Evolutionary conservation across 2,113 vertebrate genomes (phyloP), one percentile per base, ranked within the genome.

Genomic region (Leuciscus idus): DNA sequence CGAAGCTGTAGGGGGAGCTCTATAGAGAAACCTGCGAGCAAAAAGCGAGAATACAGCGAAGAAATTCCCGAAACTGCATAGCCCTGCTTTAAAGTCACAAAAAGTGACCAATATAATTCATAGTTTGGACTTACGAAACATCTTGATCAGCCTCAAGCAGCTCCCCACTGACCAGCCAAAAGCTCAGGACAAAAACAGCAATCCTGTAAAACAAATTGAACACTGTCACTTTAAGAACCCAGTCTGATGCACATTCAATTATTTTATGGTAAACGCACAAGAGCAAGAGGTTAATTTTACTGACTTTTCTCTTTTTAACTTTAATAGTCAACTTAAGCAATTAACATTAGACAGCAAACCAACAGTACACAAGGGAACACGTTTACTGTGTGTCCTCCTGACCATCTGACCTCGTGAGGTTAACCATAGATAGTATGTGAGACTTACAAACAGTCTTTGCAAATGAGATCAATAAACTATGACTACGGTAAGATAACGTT

Each of bases 71-170:
- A n/a, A n/a, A n/a, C n/a, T n/a, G n/a, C n/a, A n/a, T n/a, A n/a
- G n/a, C n/a, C n/a, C n/a, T n/a, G n/a, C n/a, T n/a, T n/a, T n/a
- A n/a, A 57, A 57, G 52, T 57, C 15, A 30, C 23, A 19, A 2
- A 26, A 62, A 81, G 13, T 28, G 17, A 21, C 12, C 7, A 30
- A 76, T 26, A 7, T 15, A 46, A 1, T 33, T 64, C 4, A 80
- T 11, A 62, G 59, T 6, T 68, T 2, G 4, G 68, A 15, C 95
- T 94, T 88, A 96, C 95, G 93, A 75, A 86, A 93, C 90, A 88
- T 93, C 88, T 89, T 96, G 95, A 84, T 96, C 91, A 57, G 86
- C 86, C 86, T 96, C 95, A 36, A 95, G 91, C 83, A 90, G 73
- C 33, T 83, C 74, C 13, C 88, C 88, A 28, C 1, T 30, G 55